Evolutionary conservation across 2,888 invertebrate species (phyloP).

Genomic region (Rhamphomyia laevipes): DNA sequence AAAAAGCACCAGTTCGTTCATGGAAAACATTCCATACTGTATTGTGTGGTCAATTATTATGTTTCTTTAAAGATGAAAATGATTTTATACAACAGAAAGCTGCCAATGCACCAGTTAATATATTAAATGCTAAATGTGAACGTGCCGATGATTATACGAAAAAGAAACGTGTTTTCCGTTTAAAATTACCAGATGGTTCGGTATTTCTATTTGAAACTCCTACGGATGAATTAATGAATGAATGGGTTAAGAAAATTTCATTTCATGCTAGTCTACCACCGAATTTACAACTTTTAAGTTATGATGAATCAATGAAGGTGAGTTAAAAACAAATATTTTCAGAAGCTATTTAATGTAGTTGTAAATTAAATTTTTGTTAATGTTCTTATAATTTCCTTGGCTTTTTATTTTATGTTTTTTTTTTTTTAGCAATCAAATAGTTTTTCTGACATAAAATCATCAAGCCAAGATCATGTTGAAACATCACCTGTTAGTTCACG

Average conservation of each 20-base stretch:
- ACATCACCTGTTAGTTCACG: conserved; percentile 44
- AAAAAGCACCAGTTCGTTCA: conserved; percentile 85
- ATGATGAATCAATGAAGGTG: conserved; percentile 56
- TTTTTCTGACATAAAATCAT: conserved; percentile 33
- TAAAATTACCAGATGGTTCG: conserved; percentile 79
- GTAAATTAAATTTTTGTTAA: background rate
- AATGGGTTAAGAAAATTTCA: conserved; percentile 85
- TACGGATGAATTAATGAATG: conserved; percentile 61
- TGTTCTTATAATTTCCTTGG: background rate
- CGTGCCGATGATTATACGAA: conserved; percentile 91
- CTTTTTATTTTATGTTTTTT: background rate
- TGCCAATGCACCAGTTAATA: conserved; percentile 72
- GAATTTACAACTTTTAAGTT: conserved; percentile 74
- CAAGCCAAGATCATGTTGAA: conserved; percentile 30
- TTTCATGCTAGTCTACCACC: conserved; percentile 90
- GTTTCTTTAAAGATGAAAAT: conserved; percentile 93
- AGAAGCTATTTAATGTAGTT: background rate
- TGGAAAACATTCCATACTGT: conserved; percentile 95
- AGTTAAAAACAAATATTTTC: background rate
- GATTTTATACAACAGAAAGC: conserved; percentile 84
- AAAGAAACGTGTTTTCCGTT: conserved; percentile 83
- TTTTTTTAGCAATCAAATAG: conserved; percentile 32
- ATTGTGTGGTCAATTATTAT: conserved; percentile 89
- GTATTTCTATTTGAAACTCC: conserved; percentile 82
- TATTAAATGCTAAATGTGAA: conserved; percentile 66